These are phyloP conservation scores for Bembecia ichneumoniformis DNA, from an alignment of 2,888 invertebrate species.

Conservation along the genomic window DNA sequence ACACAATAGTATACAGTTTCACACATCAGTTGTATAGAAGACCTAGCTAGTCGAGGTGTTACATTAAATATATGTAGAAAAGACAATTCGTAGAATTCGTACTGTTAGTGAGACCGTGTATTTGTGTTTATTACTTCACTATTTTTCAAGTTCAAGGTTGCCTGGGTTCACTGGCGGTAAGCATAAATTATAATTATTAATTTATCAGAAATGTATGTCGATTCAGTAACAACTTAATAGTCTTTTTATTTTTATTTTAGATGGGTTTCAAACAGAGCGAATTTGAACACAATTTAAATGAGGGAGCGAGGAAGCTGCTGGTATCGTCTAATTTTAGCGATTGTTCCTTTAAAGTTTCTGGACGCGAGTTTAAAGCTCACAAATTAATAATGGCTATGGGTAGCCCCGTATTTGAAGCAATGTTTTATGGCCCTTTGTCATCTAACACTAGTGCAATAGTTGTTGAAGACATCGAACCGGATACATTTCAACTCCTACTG, in stretches of 20 bases:
- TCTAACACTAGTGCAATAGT: conserved; percentile 49
- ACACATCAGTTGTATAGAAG: too few species aligned
- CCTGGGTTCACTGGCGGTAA: neutral
- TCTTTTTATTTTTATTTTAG: conserved; percentile 33
- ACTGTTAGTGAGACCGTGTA: too few species aligned
- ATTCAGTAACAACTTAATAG: neutral
- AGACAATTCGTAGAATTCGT: too few species aligned
- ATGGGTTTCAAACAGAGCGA: conserved; percentile 46
- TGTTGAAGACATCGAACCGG: conserved; percentile 73
- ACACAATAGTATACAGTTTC: too few species aligned
- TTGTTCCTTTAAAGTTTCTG: conserved; percentile 70
- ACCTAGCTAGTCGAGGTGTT: too few species aligned
- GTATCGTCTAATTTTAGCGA: conserved; percentile 72
- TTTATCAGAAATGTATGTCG: too few species aligned
- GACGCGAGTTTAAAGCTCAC: conserved; percentile 69
- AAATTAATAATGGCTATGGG: conserved; percentile 75
- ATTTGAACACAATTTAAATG: conserved; percentile 44
- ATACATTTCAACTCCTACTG: conserved; percentile 73
- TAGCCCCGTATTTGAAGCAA: conserved; percentile 79
- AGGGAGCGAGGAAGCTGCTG: conserved; percentile 57
- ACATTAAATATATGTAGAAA: too few species aligned
- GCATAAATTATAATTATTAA: neutral
- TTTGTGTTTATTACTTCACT: neutral
- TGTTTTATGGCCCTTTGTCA: conserved; percentile 76
- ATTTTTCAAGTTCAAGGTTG: conserved; percentile 15